Evolutionary conservation across 2,113 vertebrate species (phyloP).

Genomic region (Pygoscelis adeliae): DNA sequence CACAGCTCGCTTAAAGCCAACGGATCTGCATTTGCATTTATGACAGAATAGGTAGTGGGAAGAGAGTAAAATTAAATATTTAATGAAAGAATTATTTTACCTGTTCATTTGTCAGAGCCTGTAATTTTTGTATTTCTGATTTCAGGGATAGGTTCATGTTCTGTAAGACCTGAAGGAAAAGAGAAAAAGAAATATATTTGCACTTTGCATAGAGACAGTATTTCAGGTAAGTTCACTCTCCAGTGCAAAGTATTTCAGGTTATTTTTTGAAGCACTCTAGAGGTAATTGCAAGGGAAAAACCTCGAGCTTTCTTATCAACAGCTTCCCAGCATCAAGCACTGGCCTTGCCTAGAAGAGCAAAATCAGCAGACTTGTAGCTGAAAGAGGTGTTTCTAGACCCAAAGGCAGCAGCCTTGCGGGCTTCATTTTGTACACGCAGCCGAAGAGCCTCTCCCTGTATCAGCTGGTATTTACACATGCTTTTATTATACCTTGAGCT

Average conservation of each 20-base stretch:
- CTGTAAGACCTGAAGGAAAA: constrained; percentile 82
- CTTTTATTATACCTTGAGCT: constrained; percentile 76
- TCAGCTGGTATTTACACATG: not conserved
- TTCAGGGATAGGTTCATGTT: constrained; percentile 89
- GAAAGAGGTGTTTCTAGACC: not conserved
- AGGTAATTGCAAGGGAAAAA: not conserved
- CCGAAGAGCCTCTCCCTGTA: not conserved
- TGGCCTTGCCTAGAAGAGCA: not conserved
- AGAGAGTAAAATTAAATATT: not conserved
- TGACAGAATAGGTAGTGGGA: not conserved
- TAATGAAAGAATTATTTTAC: constrained; percentile 60
- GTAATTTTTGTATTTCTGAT: constrained; percentile 89
- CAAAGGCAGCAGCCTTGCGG: not conserved
- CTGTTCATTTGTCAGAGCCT: constrained; percentile 90
- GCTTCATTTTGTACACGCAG: not conserved
- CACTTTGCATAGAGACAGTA: not conserved
- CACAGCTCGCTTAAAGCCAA: not conserved
- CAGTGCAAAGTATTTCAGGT: not conserved
- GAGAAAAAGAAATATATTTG: not conserved
- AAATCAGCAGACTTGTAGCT: not conserved
- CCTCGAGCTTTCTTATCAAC: not conserved
- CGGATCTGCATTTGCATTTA: not conserved
- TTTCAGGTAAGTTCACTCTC: not conserved
- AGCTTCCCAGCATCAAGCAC: not conserved
- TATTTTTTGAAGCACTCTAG: not conserved